Conservation (phyloP, 2,797 vertebrate species). For the Galaxias olidus region DNA sequence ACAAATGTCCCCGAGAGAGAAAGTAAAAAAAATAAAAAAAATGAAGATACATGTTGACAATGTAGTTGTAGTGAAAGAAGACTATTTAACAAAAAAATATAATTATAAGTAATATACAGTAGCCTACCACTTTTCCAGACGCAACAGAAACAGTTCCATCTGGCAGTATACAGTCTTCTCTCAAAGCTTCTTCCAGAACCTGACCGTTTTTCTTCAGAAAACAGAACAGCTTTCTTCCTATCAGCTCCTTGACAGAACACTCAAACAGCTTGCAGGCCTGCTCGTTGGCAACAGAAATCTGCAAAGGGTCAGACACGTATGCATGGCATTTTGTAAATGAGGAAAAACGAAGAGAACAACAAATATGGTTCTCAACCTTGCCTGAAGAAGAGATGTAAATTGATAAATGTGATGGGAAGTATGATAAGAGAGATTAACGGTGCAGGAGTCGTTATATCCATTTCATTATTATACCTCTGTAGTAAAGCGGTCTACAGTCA, state of each 20-base stretch:
- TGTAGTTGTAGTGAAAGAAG: not conserved
- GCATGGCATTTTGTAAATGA: no score
- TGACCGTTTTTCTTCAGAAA: slow-evolving; percentile 78
- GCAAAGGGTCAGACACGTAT: slow-evolving; percentile 9
- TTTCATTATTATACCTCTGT: slow-evolving; percentile 75
- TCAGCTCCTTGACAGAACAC: slow-evolving; percentile 76
- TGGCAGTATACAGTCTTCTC: slow-evolving; percentile 72
- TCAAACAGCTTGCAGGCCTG: slow-evolving; percentile 86
- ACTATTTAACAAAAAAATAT: not conserved
- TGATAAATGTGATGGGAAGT: not conserved
- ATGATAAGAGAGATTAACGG: not conserved
- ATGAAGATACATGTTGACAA: no score
- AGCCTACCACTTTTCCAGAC: slow-evolving; percentile 88
- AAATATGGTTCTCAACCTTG: no score
- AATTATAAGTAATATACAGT: not conserved
- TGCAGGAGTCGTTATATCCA: not conserved
- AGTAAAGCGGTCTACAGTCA: slow-evolving; percentile 79
- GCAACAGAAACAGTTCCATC: slow-evolving; percentile 70
- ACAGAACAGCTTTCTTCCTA: slow-evolving; percentile 79
- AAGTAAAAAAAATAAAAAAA: no score
- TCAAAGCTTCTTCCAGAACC: slow-evolving; percentile 73
- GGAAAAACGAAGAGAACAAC: no score
- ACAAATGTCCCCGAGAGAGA: no score
- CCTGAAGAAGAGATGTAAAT: not conserved
- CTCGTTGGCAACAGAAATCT: slow-evolving; percentile 89